These are phyloP conservation scores for Cranoglanis bouderius DNA, from an alignment of 2,113 vertebrate species.

Conservation along the genomic window DNA sequence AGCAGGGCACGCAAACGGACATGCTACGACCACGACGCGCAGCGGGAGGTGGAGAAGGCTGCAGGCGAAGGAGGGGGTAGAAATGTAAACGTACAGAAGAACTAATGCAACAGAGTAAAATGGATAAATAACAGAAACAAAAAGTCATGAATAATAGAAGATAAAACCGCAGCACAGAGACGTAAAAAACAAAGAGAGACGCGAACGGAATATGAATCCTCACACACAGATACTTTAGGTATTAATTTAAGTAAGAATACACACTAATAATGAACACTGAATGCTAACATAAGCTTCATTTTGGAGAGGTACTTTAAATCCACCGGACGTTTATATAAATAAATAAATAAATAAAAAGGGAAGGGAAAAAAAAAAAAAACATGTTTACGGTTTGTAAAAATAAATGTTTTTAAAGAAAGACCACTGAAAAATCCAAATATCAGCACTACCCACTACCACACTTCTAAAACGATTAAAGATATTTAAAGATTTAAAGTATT, in stretches of 20 bases:
- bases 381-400: neutral
- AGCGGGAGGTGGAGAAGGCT: slow-evolving; percentile 66
- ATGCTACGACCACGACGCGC: slow-evolving; percentile 93
- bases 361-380: neutral
- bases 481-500: neutral
- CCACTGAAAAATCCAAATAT: neutral
- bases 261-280: neutral
- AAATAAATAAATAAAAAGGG: too few relatives aligned
- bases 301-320: neutral
- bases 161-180: neutral
- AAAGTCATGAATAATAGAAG: slow-evolving; percentile 8
- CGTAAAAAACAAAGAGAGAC: neutral
- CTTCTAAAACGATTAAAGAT: neutral
- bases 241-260: neutral
- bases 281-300: too few relatives aligned
- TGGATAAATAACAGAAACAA: slow-evolving; percentile 21
- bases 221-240: neutral
- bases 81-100: slow-evolving; percentile 43
- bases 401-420: neutral
- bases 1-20: slow-evolving; percentile 91
- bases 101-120: slow-evolving; percentile 26
- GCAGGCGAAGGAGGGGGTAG: slow-evolving; percentile 53
- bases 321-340: neutral
- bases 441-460: neutral
- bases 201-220: neutral